These are phyloP conservation scores for Terrapene triunguis DNA, from an alignment of 2,113 vertebrate species.

Conservation along the genomic window DNA sequence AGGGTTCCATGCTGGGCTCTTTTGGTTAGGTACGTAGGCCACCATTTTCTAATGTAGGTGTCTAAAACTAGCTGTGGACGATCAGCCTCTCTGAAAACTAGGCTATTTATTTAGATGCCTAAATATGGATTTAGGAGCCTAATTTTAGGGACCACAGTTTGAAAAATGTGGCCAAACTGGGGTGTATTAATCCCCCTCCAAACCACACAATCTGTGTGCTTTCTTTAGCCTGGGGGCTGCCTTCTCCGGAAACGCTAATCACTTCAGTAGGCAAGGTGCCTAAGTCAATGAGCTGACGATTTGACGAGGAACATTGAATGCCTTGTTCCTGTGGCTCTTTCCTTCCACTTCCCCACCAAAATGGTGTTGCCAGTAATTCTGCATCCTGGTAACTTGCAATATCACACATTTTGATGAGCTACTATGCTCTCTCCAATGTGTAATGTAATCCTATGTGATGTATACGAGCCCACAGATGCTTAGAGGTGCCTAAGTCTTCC, in stretches of 20 bases:
- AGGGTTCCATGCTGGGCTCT: rapidly evolving
- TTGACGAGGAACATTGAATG: background rate
- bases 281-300: background rate
- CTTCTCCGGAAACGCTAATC: background rate
- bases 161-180: background rate
- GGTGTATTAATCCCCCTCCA: background rate
- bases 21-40: background rate
- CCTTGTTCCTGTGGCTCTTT: background rate
- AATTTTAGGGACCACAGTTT: background rate
- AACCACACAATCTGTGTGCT: rapidly evolving
- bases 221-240: background rate
- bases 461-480: conserved; percentile 1
- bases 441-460: background rate
- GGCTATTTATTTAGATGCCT: background rate
- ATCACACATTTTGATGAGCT: conserved; percentile 49
- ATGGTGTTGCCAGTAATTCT: background rate
- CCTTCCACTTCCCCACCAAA: background rate
- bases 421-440: background rate
- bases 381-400: background rate
- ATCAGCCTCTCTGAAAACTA: background rate
- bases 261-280: background rate
- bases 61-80: background rate
- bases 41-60: background rate
- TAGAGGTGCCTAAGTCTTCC: conserved; percentile 11
- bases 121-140: background rate